phyloP scores from a whole-genome alignment of 2,797 vertebrate species.

The Tapera naevia region DNA sequence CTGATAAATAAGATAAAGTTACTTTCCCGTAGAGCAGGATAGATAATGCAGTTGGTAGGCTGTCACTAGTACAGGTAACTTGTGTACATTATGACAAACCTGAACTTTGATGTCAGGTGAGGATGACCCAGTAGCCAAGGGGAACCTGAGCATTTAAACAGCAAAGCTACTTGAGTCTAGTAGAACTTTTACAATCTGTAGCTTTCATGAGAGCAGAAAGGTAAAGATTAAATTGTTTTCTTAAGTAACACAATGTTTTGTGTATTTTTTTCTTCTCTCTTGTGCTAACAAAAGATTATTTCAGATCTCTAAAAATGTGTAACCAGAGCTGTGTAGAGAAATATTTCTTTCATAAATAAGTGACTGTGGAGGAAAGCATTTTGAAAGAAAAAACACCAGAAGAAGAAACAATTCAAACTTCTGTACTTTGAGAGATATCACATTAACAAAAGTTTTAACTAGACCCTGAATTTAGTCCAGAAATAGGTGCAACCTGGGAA shows the following conservation, averaged over 20 bases:
- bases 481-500: neutral
- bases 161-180: neutral
- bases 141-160: neutral
- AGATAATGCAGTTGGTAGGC: neutral
- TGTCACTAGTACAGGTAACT: neutral
- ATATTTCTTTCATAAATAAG: neutral
- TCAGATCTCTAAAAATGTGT: neutral
- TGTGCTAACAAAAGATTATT: neutral
- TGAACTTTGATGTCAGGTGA: neutral
- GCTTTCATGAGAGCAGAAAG: neutral
- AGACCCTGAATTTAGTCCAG: neutral
- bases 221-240: neutral
- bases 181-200: neutral
- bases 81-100: accelerated
- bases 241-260: neutral
- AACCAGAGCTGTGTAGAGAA: neutral
- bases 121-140: neutral
- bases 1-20: neutral
- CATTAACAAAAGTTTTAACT: neutral
- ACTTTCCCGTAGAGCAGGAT: neutral
- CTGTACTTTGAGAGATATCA: neutral
- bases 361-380: neutral
- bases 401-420: neutral
- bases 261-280: neutral
- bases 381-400: neutral